Conservation (phyloP, 1,140 invertebrate genomes). For the Glossosoma conforme region DNA sequence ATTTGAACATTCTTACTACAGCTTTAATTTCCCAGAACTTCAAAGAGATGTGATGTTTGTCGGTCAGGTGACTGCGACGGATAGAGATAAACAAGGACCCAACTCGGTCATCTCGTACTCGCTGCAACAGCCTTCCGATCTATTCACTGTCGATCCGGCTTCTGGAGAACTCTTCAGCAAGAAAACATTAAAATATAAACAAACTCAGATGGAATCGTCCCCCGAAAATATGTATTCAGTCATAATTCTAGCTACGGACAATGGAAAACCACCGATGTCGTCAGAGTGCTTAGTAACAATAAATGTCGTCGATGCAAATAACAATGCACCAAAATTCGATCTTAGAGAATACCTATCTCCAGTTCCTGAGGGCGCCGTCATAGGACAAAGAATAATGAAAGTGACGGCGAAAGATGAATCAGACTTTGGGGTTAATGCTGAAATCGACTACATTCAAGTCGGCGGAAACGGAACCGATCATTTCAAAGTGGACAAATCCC, state of each 20-base stretch:
- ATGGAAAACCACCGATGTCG: constrained; percentile 88
- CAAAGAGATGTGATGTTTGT: constrained; percentile 75
- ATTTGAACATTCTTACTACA: constrained; percentile 82
- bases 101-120: constrained; percentile 92
- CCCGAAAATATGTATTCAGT: constrained; percentile 85
- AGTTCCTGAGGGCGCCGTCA: constrained; percentile 68
- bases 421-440: constrained; percentile 81
- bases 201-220: constrained; percentile 67
- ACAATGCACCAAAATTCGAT: constrained; percentile 79
- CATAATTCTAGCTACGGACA: constrained; percentile 82
- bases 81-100: constrained; percentile 87
- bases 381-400: constrained; percentile 66
- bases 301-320: constrained; percentile 88
- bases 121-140: constrained; percentile 81
- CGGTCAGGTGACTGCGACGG: constrained; percentile 82
- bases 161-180: constrained; percentile 88
- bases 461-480: constrained; percentile 73
- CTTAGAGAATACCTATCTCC: constrained; percentile 70
- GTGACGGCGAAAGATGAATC: constrained; percentile 70
- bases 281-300: constrained; percentile 77
- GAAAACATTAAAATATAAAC: constrained; percentile 73
- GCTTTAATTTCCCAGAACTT: constrained; percentile 85
- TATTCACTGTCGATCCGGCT: constrained; percentile 85
- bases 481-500: constrained; percentile 70
- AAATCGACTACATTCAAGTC: constrained; percentile 74